Base-by-base conservation (phyloP, 64 coral and sea anemone species). In the Acropora tenuis region DNA sequence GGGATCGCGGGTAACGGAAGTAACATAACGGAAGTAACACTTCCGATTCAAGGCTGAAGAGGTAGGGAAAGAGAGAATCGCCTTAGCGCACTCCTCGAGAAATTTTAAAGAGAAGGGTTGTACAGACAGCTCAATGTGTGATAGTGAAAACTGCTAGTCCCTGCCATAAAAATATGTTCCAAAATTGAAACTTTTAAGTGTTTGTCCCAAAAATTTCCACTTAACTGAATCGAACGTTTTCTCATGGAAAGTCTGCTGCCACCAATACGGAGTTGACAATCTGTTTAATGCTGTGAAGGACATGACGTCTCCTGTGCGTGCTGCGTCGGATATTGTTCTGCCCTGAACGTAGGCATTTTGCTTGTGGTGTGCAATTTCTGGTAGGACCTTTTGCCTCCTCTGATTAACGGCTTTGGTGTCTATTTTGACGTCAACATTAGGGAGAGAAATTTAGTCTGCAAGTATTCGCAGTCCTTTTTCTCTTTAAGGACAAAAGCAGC, bases 371-470 rank as follows among this genome's bases (percentile, higher is more conserved):
- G 60, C n/a, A n/a, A 83, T 48, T 83, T 58, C 8, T 41, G 49
- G 80, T 3, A 83, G 41, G 2, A 83, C 30, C 12, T 41, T 52
- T 18, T 52, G 12, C 3, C 57, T 83, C 2, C 80, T 2, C 12
- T 83, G 61, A 68, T 12, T 40, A 57, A 84, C 19, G 11, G 40
- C 81, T 59, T 84, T 84, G 5, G 9, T 63, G 18, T 19, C 48
- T 30, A 84, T 84, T 84, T 84, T 84, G 42, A 61, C 50, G 42
- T 84, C 81, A 18, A 84, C 81, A 40, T 84, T 68, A 7, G 10
- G 30, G 41, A 60, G 59, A 48, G 55, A 66, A 66, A 84, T n/a
- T 84, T 63, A 57, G 81, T 63, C 81, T 53, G 53, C 81, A 84
- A 68, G 61, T 84, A 20, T 58, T 44, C 50, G 4, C 57, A 15